Evolutionary conservation across 2,888 invertebrate species (phyloP).

Genomic region (Drosophila affinis): DNA sequence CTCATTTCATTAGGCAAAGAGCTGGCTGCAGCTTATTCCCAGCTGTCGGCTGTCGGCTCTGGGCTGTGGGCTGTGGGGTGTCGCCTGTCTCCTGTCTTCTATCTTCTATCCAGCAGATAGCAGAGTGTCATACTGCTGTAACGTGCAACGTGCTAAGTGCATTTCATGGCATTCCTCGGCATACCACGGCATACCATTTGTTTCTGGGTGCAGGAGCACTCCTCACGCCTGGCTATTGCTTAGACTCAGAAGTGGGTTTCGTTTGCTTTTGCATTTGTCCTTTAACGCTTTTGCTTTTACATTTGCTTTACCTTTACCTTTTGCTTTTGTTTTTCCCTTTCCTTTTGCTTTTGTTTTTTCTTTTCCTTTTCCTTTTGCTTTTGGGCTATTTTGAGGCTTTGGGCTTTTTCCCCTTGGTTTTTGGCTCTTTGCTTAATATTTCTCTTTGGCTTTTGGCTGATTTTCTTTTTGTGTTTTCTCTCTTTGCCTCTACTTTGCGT

Average conservation of each 20-base stretch:
- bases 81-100: too few relatives aligned
- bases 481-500: neutral
- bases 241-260: neutral
- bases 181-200: neutral
- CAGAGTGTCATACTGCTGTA: neutral
- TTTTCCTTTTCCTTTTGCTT: neutral
- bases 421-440: too few relatives aligned
- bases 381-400: neutral
- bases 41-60: neutral
- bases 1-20: constrained; percentile 25
- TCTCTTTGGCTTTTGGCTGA: too few relatives aligned
- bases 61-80: too few relatives aligned
- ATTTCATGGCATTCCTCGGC: neutral
- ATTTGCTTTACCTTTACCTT: constrained; percentile 7
- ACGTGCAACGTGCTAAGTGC: neutral
- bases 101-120: neutral
- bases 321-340: constrained; percentile 6
- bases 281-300: constrained; percentile 10
- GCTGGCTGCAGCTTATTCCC: constrained; percentile 4
- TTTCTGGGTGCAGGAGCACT: constrained; percentile 34
- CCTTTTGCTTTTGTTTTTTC: constrained; percentile 5
- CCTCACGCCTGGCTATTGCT: neutral
- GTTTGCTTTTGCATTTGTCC: neutral
- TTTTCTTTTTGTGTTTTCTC: too few relatives aligned
- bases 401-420: constrained; percentile 3